Evolutionary conservation across 1,140 invertebrate genomes (phyloP).

Genomic region (Hypothenemus hampei): DNA sequence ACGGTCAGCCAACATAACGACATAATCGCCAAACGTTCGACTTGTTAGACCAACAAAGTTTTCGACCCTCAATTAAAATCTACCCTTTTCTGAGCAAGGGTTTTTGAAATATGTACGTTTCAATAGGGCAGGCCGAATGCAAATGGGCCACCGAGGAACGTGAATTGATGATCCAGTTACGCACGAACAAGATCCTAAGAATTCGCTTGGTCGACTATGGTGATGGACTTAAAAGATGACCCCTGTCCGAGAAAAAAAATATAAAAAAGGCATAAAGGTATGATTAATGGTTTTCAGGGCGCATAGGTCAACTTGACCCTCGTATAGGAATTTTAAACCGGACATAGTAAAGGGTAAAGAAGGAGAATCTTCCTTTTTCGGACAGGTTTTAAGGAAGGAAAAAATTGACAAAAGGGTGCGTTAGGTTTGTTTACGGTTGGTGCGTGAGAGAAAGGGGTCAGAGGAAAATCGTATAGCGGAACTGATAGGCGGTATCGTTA

Average conservation of each 20-base stretch:
- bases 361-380: constrained; percentile 19
- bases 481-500: constrained; percentile 18
- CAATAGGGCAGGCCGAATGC: no score
- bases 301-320: constrained; percentile 23
- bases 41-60: constrained; percentile 8
- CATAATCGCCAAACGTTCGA: constrained; percentile 24
- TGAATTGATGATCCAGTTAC: no score
- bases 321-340: constrained; percentile 16
- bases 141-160: no score
- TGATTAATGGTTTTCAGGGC: constrained; percentile 28
- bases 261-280: constrained; percentile 26
- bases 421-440: constrained; percentile 23
- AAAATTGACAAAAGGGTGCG: constrained; percentile 23
- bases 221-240: constrained; percentile 22
- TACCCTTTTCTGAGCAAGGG: no score
- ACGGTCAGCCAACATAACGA: constrained; percentile 28
- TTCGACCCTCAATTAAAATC: neutral
- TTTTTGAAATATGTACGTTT: no score
- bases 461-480: constrained; percentile 23
- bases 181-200: neutral
- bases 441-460: constrained; percentile 27
- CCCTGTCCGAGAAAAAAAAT: constrained; percentile 24
- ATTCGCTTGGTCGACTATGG: constrained; percentile 8
- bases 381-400: constrained; percentile 24
- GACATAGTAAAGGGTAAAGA: constrained; percentile 12